Percentiles rank a stretch among this genome's conserved stretches.
Conservation (phyloP, 1,140 invertebrate genomes). For the Caenorhabditis elegans region DNA sequence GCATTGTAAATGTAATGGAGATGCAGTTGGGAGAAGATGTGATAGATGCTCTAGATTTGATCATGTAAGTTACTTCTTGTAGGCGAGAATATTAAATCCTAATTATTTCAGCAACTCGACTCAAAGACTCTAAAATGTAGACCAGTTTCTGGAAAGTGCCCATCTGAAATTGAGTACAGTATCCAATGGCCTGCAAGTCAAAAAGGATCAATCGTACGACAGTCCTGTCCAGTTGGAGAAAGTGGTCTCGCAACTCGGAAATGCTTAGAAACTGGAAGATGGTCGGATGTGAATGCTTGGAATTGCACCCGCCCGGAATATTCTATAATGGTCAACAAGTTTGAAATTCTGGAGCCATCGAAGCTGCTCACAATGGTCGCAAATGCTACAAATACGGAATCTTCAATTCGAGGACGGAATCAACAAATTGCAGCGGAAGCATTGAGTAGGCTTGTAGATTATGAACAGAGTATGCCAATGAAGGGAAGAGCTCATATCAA, state of each 20-base stretch:
- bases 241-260: conserved; percentile 59
- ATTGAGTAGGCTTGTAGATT: background rate
- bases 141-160: conserved; percentile 52
- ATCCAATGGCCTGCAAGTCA: conserved; percentile 62
- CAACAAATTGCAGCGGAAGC: conserved; percentile 24
- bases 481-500: conserved; percentile 30
- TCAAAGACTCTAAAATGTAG: conserved; percentile 54
- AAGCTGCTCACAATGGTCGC: conserved; percentile 33
- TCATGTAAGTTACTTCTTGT: background rate
- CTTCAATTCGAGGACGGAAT: conserved; percentile 17
- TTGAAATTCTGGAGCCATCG: conserved; percentile 24
- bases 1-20: conserved; percentile 60
- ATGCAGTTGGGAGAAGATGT: conserved; percentile 58
- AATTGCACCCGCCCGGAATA: conserved; percentile 59
- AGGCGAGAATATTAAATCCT: background rate
- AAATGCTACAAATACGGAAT: conserved; percentile 31
- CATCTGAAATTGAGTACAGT: conserved; percentile 59
- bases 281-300: conserved; percentile 52
- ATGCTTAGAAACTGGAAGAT: conserved; percentile 49
- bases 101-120: conserved; percentile 48
- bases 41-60: conserved; percentile 53
- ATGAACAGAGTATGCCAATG: conserved; percentile 9
- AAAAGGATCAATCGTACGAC: conserved; percentile 28
- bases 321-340: conserved; percentile 42
- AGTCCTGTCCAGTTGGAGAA: conserved; percentile 55